Conservation (phyloP, 30 jellyfish, hydroid and myxozoan genomes). For the Aurelia aurita complex sp. Pacific region DNA sequence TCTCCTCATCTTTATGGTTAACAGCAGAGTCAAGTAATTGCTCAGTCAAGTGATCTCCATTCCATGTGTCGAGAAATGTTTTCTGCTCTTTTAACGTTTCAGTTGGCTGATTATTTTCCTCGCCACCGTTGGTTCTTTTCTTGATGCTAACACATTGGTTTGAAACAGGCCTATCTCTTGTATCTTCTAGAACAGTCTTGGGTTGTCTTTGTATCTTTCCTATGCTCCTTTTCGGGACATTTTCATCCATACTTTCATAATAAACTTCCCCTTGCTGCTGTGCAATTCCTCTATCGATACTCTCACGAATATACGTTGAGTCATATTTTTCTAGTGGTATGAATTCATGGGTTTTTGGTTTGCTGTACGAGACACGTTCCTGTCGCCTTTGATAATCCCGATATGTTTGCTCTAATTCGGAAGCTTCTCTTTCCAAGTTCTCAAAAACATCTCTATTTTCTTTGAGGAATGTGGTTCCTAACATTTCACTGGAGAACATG, state of each 20-base stretch:
- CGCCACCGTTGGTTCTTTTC: not conserved
- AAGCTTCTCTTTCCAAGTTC: constrained; percentile 45
- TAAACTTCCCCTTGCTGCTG: not conserved
- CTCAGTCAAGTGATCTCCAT: constrained; percentile 43
- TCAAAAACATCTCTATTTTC: constrained; percentile 20
- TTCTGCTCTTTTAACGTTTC: not conserved
- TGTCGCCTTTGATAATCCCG: constrained; percentile 19
- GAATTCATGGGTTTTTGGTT: constrained; percentile 40
- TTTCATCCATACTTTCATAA: not conserved
- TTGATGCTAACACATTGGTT: not conserved
- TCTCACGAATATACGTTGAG: constrained; percentile 2
- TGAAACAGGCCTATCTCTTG: not conserved
- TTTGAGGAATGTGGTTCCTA: constrained; percentile 1
- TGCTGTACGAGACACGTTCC: constrained; percentile 5
- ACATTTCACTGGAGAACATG: not conserved
- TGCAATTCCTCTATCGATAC: not conserved
- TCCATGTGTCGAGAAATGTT: constrained; percentile 43
- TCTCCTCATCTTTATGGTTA: constrained; percentile 21
- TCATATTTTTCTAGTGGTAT: constrained; percentile 29
- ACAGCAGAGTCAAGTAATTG: constrained; percentile 56
- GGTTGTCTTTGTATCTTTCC: not conserved
- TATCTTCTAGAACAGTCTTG: not conserved
- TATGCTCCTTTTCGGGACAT: not conserved
- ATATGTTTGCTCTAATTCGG: constrained; percentile 37
- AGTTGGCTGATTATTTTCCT: not conserved